Evolutionary conservation across 2,113 vertebrate species (phyloP), one percentile per base, ranked within the genome.

Genomic region (Okapia johnstoni): DNA sequence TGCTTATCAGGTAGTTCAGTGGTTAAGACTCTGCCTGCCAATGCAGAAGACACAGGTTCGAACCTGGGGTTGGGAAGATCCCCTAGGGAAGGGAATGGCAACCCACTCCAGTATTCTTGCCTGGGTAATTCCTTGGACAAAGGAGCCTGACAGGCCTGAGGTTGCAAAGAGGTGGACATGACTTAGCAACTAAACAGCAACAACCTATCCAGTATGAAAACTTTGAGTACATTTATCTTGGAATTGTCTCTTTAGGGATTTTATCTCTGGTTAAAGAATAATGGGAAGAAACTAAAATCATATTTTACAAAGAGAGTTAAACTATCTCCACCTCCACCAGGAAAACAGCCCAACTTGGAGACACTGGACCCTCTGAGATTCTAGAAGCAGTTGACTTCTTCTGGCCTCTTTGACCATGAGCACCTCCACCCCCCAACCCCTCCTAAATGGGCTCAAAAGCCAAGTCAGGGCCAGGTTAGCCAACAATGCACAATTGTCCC

Each of bases 401-500:
- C 50, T 48, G 16, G 43, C 43, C 19, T 86, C 43, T n/a, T 60
- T 60, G n/a, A 43, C 58, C 12, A 7, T 23, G 4, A 88, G 17
- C 19, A 9, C 63, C 33, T n/a, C 12, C 48, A 3, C 2, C 48
- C 26, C 19, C 12, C 5, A 7, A 1, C 10, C 5, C 1, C 40
- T 28, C 33, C 9, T 0, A 1, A 40, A 66, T 30, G n/a, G 30
- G 14, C 54, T 85, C 36, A 85, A 88, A 80, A 57, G 1, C 10
- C n/a, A 66, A 87, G 58, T 92, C 79, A 84, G 33, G 73, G 19
- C 28, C 89, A 93, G 85, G 89, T 88, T 73, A 96, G 40, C 81
- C 48, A 26, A 97, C 95, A 96, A 85, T 88, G 66, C 54, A 16
- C 76, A 48, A 77, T 94, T 95, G 94, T 97, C 80, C 70, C 81